phyloP scores from a whole-genome alignment of 2,888 invertebrate species.

The Phoenoteleia sp. region DNA sequence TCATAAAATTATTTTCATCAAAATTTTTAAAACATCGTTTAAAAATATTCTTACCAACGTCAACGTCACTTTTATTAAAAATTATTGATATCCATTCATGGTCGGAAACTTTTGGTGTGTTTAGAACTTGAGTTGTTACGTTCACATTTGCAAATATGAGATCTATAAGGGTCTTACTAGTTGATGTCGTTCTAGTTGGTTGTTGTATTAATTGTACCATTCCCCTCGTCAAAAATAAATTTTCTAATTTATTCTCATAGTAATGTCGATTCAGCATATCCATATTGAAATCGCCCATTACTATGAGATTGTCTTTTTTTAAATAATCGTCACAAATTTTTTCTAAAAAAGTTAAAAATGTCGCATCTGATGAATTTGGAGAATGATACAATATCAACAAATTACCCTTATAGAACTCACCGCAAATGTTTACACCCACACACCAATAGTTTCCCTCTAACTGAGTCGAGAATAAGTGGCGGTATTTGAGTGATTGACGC shows the following conservation, averaged over 20 bases:
- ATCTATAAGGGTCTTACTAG: too few species aligned
- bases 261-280: conserved; percentile 17
- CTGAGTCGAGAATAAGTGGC: conserved; percentile 15
- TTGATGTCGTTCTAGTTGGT: too few species aligned
- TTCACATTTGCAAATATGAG: too few species aligned
- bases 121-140: too few species aligned
- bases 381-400: conserved; percentile 36
- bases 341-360: conserved; percentile 10
- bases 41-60: too few species aligned
- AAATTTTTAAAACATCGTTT: too few species aligned
- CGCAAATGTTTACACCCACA: conserved; percentile 13
- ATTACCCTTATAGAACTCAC: conserved; percentile 31
- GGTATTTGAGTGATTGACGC: conserved; percentile 8
- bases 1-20: too few species aligned
- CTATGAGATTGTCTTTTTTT: conserved; percentile 8
- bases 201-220: conserved; percentile 5
- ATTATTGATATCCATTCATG: too few species aligned
- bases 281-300: conserved; percentile 37
- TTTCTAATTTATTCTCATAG: conserved; percentile 24
- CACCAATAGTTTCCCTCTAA: conserved; percentile 47
- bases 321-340: background rate
- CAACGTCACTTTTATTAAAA: too few species aligned
- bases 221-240: conserved; percentile 13
- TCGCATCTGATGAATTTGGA: conserved; percentile 22
- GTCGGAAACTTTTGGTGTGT: too few species aligned